Conservation (phyloP, 2,113 vertebrate genomes). For the Microtus oregoni region DNA sequence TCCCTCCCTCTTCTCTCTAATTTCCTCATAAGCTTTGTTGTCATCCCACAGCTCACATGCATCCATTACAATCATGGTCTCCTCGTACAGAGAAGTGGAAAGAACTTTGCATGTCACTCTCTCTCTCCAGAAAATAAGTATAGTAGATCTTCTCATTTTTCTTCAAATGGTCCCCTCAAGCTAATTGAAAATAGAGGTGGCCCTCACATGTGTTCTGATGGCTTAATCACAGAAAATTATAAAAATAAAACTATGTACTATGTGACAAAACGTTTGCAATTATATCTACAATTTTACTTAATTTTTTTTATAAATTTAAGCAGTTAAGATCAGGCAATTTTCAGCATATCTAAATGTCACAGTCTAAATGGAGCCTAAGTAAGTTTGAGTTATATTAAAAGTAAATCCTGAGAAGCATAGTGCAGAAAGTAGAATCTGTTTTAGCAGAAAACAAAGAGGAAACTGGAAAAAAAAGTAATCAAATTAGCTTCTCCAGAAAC, state of each 20-base stretch:
- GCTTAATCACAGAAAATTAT: neutral
- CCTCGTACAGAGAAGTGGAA: neutral
- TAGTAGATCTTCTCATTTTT: neutral
- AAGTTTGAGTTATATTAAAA: slow-evolving; percentile 13
- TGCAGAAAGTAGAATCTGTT: neutral
- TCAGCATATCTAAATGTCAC: neutral
- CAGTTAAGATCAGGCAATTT: neutral
- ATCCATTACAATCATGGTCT: neutral
- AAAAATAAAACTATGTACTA: neutral
- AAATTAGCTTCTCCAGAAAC: neutral
- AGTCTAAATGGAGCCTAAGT: slow-evolving; percentile 20
- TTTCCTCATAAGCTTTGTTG: neutral
- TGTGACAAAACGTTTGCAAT: neutral
- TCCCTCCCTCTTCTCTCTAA: neutral
- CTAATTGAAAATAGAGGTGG: neutral
- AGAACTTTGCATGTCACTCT: neutral
- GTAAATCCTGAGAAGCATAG: neutral
- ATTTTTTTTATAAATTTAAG: neutral
- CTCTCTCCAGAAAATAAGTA: neutral
- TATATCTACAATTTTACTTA: neutral
- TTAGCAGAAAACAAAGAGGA: neutral
- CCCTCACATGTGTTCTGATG: neutral
- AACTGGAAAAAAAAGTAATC: neutral
- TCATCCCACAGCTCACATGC: neutral
- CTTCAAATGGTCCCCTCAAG: neutral